A percentile compares a stretch with the other conserved stretches of the same genome.
These are phyloP conservation scores for Lycophotia porphyrea DNA, from an alignment of 2,888 invertebrate genomes.

Conservation along the genomic window DNA sequence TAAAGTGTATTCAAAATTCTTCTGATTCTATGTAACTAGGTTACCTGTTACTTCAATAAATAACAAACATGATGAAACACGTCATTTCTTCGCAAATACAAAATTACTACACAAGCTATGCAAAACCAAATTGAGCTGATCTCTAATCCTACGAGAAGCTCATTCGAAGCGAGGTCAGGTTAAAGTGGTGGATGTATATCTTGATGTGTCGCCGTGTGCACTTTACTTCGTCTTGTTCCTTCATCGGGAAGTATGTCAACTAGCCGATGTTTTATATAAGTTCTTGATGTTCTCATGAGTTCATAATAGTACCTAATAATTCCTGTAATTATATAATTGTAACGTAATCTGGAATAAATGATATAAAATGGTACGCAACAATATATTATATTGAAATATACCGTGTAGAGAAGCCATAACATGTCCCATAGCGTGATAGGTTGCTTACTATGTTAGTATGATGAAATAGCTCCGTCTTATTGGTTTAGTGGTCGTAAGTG, in stretches of 20 bases:
- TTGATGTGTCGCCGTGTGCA: no score
- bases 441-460: slow-evolving; percentile 26
- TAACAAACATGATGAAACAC: no score
- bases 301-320: not conserved
- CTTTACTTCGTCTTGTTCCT: not conserved
- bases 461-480: slow-evolving; percentile 23
- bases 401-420: slow-evolving; percentile 20
- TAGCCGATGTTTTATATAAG: no score
- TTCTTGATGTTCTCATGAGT: not conserved
- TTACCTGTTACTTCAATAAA: no score
- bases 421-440: not conserved
- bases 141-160: no score
- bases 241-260: not conserved
- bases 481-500: slow-evolving; percentile 13
- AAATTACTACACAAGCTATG: no score
- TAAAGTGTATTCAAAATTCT: no score
- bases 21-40: no score
- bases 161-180: no score
- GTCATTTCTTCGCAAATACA: no score
- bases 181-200: no score
- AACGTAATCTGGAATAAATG: slow-evolving; percentile 5
- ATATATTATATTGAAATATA: slow-evolving; percentile 15
- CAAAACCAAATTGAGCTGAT: no score
- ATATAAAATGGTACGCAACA: not conserved
- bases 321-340: not conserved